Conservation (phyloP, 2,888 invertebrate genomes). For the Podotricha telesiphe region DNA sequence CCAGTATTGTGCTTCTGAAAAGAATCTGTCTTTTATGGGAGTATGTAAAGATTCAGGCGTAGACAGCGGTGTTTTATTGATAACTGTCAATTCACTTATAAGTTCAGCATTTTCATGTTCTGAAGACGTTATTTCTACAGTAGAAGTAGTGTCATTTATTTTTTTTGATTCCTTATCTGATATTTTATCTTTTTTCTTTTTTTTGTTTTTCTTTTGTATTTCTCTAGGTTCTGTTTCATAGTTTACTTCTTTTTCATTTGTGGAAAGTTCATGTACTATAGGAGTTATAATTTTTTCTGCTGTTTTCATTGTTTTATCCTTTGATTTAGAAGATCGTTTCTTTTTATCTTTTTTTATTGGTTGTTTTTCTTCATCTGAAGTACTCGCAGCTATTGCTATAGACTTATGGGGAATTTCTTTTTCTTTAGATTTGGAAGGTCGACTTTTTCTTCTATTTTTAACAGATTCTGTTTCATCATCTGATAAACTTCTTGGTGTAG, state of each 20-base stretch:
- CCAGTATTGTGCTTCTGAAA: constrained; percentile 77
- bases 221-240: constrained; percentile 47
- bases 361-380: constrained; percentile 61
- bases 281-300: constrained; percentile 40
- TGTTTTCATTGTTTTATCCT: constrained; percentile 52
- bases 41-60: constrained; percentile 74
- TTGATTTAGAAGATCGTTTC: constrained; percentile 59
- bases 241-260: constrained; percentile 43
- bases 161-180: constrained; percentile 42
- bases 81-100: constrained; percentile 25
- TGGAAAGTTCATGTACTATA: no score
- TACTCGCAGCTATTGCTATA: constrained; percentile 49
- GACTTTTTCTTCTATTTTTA: constrained; percentile 60
- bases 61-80: constrained; percentile 56
- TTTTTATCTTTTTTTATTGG: constrained; percentile 66
- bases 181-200: constrained; percentile 67
- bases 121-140: constrained; percentile 49
- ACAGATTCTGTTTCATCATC: constrained; percentile 53
- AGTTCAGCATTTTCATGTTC: constrained; percentile 47
- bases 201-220: constrained; percentile 63
- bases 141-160: constrained; percentile 45
- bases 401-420: constrained; percentile 62
- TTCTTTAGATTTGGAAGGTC: constrained; percentile 70
- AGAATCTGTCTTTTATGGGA: constrained; percentile 73
- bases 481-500: constrained; percentile 48